Conservation (phyloP, 2,888 invertebrate genomes). For the Allygus modestus region DNA sequence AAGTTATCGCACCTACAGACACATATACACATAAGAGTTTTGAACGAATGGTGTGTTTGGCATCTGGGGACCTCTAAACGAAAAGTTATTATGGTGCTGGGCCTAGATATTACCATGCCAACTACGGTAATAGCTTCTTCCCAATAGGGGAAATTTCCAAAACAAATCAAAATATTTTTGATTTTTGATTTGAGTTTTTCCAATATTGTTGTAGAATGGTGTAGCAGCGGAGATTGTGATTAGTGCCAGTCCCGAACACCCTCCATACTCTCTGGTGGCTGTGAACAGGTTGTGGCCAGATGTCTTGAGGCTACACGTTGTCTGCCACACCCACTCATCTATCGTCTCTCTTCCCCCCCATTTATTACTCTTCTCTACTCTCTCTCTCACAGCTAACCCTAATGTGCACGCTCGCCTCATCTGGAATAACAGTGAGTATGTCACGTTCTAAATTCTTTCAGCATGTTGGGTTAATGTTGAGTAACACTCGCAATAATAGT, state of each 20-base stretch:
- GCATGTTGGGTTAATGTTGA: too few species aligned
- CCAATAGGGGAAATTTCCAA: too few species aligned
- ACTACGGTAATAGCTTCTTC: too few species aligned
- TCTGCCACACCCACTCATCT: slow-evolving; percentile 82
- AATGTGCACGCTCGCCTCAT: slow-evolving; percentile 82
- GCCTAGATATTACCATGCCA: too few species aligned
- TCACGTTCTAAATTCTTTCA: not conserved
- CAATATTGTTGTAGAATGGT: slow-evolving; percentile 74
- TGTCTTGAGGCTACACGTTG: slow-evolving; percentile 76
- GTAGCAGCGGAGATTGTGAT: slow-evolving; percentile 80
- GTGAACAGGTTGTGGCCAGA: slow-evolving; percentile 78
- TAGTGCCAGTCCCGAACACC: slow-evolving; percentile 80
- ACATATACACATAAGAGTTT: too few species aligned
- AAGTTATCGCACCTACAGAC: too few species aligned
- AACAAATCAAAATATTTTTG: too few species aligned
- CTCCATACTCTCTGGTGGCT: slow-evolving; percentile 83
- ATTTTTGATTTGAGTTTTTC: too few species aligned
- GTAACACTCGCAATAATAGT: too few species aligned
- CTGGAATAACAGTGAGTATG: slow-evolving; percentile 85
- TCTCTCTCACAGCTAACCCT: slow-evolving; percentile 67
- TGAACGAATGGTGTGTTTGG: too few species aligned
- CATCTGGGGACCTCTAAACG: too few species aligned
- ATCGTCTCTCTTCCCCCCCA: slow-evolving; percentile 76
- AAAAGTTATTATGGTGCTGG: too few species aligned
- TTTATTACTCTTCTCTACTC: slow-evolving; percentile 72